Conservation (phyloP, 1,140 invertebrate genomes). For the Polypedilum vanderplanki region DNA sequence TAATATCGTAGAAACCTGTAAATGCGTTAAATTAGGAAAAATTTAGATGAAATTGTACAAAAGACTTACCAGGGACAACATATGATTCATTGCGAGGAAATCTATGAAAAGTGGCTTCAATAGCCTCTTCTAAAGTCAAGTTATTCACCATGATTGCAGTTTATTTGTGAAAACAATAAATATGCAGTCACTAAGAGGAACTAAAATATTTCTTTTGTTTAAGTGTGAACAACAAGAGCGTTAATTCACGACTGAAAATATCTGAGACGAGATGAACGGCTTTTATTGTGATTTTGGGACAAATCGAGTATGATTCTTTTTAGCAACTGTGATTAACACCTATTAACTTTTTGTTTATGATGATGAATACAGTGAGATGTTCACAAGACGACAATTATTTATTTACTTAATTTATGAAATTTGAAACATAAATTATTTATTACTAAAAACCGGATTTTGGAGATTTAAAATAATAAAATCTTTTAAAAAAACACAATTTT, state of each 20-base stretch:
- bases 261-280: too few species aligned
- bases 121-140: not conserved
- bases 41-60: not conserved
- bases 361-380: too few species aligned
- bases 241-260: not conserved
- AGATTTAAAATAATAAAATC: too few species aligned
- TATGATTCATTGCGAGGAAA: not conserved
- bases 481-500: too few species aligned
- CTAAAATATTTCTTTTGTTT: not conserved
- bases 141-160: not conserved
- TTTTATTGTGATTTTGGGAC: too few species aligned
- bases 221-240: not conserved
- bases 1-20: not conserved
- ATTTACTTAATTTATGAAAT: too few species aligned
- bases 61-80: not conserved
- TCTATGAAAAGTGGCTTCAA: not conserved
- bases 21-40: not conserved
- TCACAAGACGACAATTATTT: too few species aligned
- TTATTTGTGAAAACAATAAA: not conserved
- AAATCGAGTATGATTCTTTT: too few species aligned
- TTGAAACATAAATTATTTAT: too few species aligned
- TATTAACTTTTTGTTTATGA: too few species aligned
- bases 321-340: too few species aligned
- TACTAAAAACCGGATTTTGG: too few species aligned
- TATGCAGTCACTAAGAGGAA: not conserved